Evolutionary conservation across 2,797 vertebrate species (phyloP), one percentile per base, ranked within the genome.

Genomic region (Cichlasoma orientale): DNA sequence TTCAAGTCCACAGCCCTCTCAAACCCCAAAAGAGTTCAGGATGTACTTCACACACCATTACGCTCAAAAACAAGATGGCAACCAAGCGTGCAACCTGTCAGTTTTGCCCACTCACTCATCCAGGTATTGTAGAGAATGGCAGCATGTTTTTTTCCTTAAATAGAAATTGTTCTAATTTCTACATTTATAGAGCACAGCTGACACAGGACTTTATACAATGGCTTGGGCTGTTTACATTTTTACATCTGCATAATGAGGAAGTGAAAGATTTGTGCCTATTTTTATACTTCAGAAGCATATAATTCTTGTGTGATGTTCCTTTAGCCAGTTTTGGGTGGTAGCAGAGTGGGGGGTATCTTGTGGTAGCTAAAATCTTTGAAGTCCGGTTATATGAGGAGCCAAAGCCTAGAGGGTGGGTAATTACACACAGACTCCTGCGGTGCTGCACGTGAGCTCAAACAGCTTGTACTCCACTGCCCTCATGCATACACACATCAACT

Each of bases 41-140:
- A 91, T 91, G 90, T 90, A 92, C 92, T 92, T 93, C 91, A 91
- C 92, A 92, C 86, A 88, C 68, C 57, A 92, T 92, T 91, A 93
- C 84, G 3, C 89, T 86, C 80, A 73, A 85, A 93, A 92, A 89
- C 88, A 93, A 89, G 85, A 88, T 83, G 78, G 87, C 86, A 91
- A 78, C 86, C 89, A 88, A 89, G 85, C 87, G 47, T 92, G 80
- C 88, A 91, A 82, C 75, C 86, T 89, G 89, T 92, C 89, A 89
- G 82, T 70, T 82, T 83, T 73, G 47, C 81, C 82, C 84, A 86
- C 79, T 87, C 77, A 14, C 74, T 89, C 88, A 86, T 58, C 83
- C 84, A 61, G 74, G 88, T 72, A 83, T 74, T 68, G 56, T 50
- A 21, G 54, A 77, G 63, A 82, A 80, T 3, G 47, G 63, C 76